Percentiles rank a stretch among this genome's conserved stretches.
Evolutionary conservation across 2,797 vertebrate species (phyloP).

Genomic region (Sebastes glaucus): DNA sequence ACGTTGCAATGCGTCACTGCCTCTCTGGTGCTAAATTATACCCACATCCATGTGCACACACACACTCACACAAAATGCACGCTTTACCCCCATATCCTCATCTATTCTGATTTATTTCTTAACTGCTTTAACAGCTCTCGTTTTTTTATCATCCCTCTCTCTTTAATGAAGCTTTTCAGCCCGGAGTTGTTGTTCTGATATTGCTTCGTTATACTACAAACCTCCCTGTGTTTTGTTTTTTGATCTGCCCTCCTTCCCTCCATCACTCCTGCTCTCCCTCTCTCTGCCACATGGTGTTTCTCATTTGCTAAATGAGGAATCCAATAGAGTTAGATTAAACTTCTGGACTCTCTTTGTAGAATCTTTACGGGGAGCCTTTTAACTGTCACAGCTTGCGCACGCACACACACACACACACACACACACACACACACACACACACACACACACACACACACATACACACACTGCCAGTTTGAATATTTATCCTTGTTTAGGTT

Average conservation of each 20-base stretch:
- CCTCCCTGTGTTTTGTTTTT: not conserved
- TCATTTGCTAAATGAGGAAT: conserved; percentile 71
- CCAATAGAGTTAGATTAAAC: conserved; percentile 68
- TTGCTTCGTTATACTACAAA: conserved; percentile 31
- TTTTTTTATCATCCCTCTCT: conserved; percentile 21
- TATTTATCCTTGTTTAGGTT: conserved; percentile 40
- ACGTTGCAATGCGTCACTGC: conserved; percentile 28
- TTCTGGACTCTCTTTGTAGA: conserved; percentile 49
- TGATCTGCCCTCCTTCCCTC: conserved; percentile 6
- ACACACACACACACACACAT: not conserved
- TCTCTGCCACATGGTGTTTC: conserved; percentile 57
- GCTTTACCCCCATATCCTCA: not conserved
- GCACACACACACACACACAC: not conserved
- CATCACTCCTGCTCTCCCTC: conserved; percentile 12
- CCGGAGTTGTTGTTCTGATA: conserved; percentile 36
- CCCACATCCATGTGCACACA: not conserved
- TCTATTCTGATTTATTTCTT: conserved; percentile 12
- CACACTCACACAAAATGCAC: not conserved
- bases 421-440: not conserved
- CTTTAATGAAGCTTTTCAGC: conserved; percentile 39
- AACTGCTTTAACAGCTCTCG: not conserved
- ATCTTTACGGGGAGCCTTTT: conserved; percentile 54
- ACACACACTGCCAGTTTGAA: conserved; percentile 32
- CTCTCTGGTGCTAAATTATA: conserved; percentile 36
- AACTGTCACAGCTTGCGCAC: conserved; percentile 21